Conservation (phyloP, 2,113 vertebrate genomes). For the Protobothrops mucrosquamatus region DNA sequence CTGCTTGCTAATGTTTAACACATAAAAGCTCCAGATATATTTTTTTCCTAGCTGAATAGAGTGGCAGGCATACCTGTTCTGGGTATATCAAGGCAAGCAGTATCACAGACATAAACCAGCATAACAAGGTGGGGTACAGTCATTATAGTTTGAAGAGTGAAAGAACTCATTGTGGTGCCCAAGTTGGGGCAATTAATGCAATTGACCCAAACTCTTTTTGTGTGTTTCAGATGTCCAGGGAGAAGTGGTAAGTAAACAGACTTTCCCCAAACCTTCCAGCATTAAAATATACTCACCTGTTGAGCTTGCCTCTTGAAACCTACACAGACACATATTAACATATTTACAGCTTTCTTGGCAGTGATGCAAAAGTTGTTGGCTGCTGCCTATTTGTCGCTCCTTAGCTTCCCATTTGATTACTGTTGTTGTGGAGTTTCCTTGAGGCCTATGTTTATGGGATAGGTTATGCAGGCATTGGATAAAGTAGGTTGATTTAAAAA, state of each 20-base stretch:
- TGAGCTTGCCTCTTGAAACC: too few relatives aligned
- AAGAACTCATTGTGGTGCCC: neutral
- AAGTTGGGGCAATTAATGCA: too few relatives aligned
- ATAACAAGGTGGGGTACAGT: neutral
- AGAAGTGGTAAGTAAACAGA: neutral
- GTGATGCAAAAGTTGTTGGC: too few relatives aligned
- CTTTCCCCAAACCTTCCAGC: neutral
- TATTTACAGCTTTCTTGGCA: too few relatives aligned
- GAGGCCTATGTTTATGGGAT: too few relatives aligned
- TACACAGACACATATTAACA: too few relatives aligned
- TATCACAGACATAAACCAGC: neutral
- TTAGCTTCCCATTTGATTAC: too few relatives aligned
- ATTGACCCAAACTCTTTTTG: neutral
- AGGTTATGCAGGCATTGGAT: too few relatives aligned
- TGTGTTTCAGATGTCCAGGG: constrained; percentile 3
- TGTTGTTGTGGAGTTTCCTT: too few relatives aligned
- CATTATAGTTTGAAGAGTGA: neutral
- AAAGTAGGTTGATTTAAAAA: too few relatives aligned
- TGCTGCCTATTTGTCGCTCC: too few relatives aligned
- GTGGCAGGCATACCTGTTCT: neutral
- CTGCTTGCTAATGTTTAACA: neutral
- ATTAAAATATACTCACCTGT: too few relatives aligned
- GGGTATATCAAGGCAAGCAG: neutral
- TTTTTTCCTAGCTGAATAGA: neutral
- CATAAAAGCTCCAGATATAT: neutral